Base-by-base conservation (phyloP, 2,888 invertebrate genomes). In the Zhengitettix transpicula region DNA sequence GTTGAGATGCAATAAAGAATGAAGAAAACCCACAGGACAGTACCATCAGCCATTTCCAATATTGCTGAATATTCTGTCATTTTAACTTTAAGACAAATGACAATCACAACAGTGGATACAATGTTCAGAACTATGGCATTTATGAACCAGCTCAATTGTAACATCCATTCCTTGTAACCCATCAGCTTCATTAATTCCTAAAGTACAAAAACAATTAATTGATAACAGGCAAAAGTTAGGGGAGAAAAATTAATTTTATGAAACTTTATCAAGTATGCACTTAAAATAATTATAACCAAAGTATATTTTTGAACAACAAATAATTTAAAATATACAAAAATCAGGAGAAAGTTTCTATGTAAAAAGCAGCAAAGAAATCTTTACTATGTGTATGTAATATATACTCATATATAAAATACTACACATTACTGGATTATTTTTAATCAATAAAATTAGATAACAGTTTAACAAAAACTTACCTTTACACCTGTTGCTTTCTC, bases 401-500 rank as follows among this genome's bases (percentile, higher is more conserved):
- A 5, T 28, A 7, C 2, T 28, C 2, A 28, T 28, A 28, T 28
- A 7, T 28, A 5, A 28, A 28, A 28, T 2, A 28, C 28, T 5
- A 28, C 28, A 28, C 28, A 28, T 28, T 28, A 28, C 7, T 28
- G 28, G 28, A 28, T 28, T 28, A 28, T 28, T 28, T 28, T 28
- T 28, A n/a, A 5, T 28, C 2, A 28, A 28, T 28, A 28, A 28
- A 28, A 28, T 28, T 28, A 28, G 28, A 5, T 5, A 28, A 28
- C 7, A 28, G 3, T 28, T 28, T 28, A 47, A 47, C 5, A 47
- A 2, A n/a, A 17, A 63, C 63, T 66, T 70, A 79, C 80, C 71
- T 79, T 81, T 42, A 79, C 75, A 52, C 82, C 82, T 58, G 78
- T 74, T 64, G 76, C 73, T 66, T 81, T 81, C 67, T 83, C 82